Evolutionary conservation across 2,797 vertebrate species (phyloP).

Genomic region (Anas flavirostris): DNA sequence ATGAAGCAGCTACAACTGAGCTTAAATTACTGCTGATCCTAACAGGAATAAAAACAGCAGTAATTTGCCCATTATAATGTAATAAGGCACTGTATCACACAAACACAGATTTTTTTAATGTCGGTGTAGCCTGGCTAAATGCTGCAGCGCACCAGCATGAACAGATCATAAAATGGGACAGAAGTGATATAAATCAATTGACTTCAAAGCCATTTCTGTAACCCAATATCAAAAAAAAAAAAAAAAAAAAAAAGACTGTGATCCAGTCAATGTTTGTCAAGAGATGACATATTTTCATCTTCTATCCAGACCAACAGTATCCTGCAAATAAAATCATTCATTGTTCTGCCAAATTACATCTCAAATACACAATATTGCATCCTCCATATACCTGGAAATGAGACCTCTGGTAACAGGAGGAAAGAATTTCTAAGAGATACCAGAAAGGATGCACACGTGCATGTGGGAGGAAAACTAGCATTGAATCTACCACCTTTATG

Average conservation of each 20-base stretch:
- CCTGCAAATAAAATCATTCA: neutral
- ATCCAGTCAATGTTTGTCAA: neutral
- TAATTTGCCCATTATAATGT: neutral
- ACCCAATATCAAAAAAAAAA: neutral
- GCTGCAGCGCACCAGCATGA: neutral
- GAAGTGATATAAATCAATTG: neutral
- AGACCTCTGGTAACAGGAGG: neutral
- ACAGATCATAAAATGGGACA: neutral
- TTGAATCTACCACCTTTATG: neutral
- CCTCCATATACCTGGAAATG: neutral
- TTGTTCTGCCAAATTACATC: neutral
- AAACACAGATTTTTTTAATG: slow-evolving; percentile 2
- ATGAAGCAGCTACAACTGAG: neutral
- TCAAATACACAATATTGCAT: neutral
- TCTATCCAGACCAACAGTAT: neutral
- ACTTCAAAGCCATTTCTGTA: neutral
- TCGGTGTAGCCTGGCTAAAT: neutral
- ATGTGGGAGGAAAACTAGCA: rapidly evolving
- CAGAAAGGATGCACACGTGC: neutral
- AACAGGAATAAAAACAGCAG: neutral
- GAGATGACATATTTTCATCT: neutral
- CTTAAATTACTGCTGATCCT: slow-evolving; percentile 1
- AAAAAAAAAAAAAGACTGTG: neutral
- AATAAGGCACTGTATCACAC: neutral
- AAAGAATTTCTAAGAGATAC: neutral